Percentiles rank a stretch among this genome's conserved stretches.
Conservation (phyloP, 2,797 vertebrate genomes). For the Tauraco hartlaubi region DNA sequence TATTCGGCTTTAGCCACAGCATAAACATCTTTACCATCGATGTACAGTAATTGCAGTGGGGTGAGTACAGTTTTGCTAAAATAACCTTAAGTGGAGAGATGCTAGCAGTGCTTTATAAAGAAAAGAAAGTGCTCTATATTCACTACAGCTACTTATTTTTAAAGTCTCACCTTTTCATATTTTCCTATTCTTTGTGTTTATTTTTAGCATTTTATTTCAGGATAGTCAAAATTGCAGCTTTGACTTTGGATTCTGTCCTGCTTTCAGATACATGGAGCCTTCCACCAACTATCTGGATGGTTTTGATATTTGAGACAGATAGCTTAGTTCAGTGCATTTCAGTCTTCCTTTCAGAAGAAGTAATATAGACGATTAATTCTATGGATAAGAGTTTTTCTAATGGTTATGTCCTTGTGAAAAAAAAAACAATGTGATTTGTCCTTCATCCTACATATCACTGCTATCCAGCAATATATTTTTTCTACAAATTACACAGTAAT, state of each 20-base stretch:
- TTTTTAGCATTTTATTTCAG: conserved; percentile 63
- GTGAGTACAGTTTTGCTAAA: conserved; percentile 56
- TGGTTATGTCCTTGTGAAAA: neutral
- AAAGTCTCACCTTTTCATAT: neutral
- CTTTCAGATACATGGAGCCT: neutral
- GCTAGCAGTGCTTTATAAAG: conserved; percentile 43
- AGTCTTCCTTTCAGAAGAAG: neutral
- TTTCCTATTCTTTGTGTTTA: neutral
- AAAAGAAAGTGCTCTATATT: conserved; percentile 37
- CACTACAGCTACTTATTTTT: neutral
- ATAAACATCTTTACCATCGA: conserved; percentile 71
- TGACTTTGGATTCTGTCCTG: conserved; percentile 27
- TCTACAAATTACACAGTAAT: neutral
- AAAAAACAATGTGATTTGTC: neutral
- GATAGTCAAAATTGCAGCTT: conserved; percentile 58
- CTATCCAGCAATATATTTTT: conserved; percentile 50
- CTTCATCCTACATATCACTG: conserved; percentile 8
- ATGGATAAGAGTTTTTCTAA: neutral
- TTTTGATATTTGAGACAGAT: neutral
- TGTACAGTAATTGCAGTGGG: conserved; percentile 57
- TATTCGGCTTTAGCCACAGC: conserved; percentile 73
- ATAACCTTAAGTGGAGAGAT: conserved; percentile 32
- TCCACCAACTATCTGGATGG: neutral
- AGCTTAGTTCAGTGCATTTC: neutral
- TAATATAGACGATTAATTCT: neutral